Evolutionary conservation across 1,140 invertebrate genomes (phyloP), one percentile per base, ranked within the genome.

Genomic region (Luehdorfia chinensis): DNA sequence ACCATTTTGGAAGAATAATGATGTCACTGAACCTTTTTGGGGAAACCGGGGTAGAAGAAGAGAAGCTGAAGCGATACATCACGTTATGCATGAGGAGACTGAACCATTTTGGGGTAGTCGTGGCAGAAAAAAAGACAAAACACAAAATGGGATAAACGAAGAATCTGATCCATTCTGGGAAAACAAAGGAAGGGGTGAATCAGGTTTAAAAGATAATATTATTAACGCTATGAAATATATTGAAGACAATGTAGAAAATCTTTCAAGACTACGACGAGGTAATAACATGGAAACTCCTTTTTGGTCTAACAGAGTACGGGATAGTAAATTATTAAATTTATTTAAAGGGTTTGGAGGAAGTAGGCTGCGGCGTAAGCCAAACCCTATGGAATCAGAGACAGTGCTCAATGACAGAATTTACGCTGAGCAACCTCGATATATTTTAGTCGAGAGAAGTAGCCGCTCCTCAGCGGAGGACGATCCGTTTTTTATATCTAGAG

Each of bases 401-500:
- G 25, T 84, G 0, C 58, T 55, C 5, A 66, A 84, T 28, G 71
- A 66, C 27, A 67, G 67, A 59, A 80, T 86, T n/a, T 84, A 61
- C 34, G 83, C 70, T 14, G 83, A 86, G 11, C 65, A 86, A 65
- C 83, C 83, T 6, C 64, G 69, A 63, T 86, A 77, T 47, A 81
- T 86, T 45, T 28, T 86, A 60, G 68, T 84, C 4, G 83, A 86
- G 41, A 68, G 83, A 32, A 75, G 53, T 39, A 78, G 78, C 41
- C 73, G 83, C 19, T 73, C 77, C 13, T 84, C 80, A 0, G 59
- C 21, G 0, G 83, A 87, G 68, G 71, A 78, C 0, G 83, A 87
- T 47, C 83, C 83, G 5, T 87, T 65, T 41, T 81, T 59, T 39
- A 84, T 84, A 31, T 71, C 83, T 2, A 68, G 83, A 53, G 83